Evolutionary conservation across 2,113 vertebrate genomes (phyloP).

Genomic region (Etia nguti): DNA sequence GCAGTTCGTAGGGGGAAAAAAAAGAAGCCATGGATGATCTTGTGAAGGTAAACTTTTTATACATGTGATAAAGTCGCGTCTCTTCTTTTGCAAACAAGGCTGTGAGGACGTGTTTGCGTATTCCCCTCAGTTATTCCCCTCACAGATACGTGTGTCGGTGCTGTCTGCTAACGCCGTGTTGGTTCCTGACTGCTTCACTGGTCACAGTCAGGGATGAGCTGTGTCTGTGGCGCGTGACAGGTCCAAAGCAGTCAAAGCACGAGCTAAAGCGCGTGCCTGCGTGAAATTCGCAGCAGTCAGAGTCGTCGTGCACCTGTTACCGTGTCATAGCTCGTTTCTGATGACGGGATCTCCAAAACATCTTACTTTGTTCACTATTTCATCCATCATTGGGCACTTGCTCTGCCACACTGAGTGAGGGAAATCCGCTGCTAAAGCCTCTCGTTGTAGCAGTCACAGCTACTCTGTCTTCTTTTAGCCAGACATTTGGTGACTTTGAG

Average conservation of each 20-base stretch:
- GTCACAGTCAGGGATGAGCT: neutral
- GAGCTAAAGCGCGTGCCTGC: neutral
- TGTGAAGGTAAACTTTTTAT: constrained; percentile 54
- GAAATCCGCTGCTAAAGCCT: neutral
- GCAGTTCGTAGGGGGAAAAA: neutral
- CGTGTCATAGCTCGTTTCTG: neutral
- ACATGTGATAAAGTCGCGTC: neutral
- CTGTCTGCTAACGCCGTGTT: neutral
- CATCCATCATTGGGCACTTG: neutral
- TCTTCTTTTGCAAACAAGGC: neutral
- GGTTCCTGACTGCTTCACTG: neutral
- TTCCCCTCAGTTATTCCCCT: neutral
- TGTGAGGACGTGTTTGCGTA: neutral
- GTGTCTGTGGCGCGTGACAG: neutral
- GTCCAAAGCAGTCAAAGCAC: neutral
- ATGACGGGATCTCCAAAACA: neutral
- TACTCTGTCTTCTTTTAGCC: neutral
- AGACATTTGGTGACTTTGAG: neutral
- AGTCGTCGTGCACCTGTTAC: neutral
- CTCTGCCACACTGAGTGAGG: neutral
- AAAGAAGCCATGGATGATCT: constrained; percentile 44
- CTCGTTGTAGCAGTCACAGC: neutral
- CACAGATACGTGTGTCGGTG: neutral
- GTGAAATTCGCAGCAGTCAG: neutral
- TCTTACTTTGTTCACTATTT: neutral